These are phyloP conservation scores for Hemistola chrysoprasaria DNA, from an alignment of 2,888 invertebrate species.

Conservation along the genomic window DNA sequence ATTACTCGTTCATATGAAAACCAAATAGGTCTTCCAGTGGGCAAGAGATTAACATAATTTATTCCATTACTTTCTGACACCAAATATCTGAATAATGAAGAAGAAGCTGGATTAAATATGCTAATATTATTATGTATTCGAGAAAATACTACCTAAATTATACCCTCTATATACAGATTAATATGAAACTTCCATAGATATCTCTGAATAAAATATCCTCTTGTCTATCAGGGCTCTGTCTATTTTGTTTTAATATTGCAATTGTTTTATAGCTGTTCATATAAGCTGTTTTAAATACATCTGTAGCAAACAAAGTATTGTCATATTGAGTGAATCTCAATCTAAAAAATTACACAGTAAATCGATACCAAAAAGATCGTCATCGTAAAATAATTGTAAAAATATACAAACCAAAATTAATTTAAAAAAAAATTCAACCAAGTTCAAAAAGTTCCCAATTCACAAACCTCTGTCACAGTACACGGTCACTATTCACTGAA, in stretches of 20 bases:
- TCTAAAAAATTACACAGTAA: too few relatives aligned
- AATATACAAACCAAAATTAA: background rate
- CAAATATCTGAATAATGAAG: constrained; percentile 28
- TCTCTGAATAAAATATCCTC: too few relatives aligned
- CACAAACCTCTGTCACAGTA: constrained; percentile 51
- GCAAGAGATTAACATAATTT: constrained; percentile 41
- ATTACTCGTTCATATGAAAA: constrained; percentile 40
- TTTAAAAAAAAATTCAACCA: constrained; percentile 11
- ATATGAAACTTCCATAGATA: too few relatives aligned
- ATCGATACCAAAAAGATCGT: too few relatives aligned
- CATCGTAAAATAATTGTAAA: constrained; percentile 12
- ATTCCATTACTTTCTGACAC: constrained; percentile 37
- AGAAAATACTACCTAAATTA: too few relatives aligned
- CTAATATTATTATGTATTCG: background rate
- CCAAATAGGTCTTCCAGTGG: constrained; percentile 34
- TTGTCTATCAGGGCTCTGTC: too few relatives aligned
- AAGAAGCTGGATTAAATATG: constrained; percentile 21
- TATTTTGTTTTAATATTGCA: too few relatives aligned
- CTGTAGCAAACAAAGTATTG: too few relatives aligned
- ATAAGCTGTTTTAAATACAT: too few relatives aligned
- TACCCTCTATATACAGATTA: too few relatives aligned
- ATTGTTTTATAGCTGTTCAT: too few relatives aligned
- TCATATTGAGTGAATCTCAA: too few relatives aligned
- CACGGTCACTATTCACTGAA: constrained; percentile 34
- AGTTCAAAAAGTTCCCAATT: constrained; percentile 23